Base-by-base conservation (phyloP, 2,888 invertebrate genomes). In the Cancer borealis region DNA sequence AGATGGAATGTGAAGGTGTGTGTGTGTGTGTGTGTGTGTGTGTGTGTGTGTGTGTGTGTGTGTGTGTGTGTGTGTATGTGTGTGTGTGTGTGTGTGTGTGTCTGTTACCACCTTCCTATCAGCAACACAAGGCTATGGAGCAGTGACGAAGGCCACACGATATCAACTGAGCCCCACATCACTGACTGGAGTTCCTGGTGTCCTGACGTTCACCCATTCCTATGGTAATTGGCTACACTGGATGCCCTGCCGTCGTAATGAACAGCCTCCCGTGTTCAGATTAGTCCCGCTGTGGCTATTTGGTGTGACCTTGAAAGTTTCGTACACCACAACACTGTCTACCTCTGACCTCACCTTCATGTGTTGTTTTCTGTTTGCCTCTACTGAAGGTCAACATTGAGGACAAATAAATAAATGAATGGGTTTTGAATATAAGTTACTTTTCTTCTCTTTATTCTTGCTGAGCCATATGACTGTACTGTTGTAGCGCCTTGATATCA, bases 31-130 rank as follows among this genome's bases (percentile, higher is more conserved):
- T 49, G 49, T 49, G 49, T 49, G 49, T 49, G 49, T 49, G 49
- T 66, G 60, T 66, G 60, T 66, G 60, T 66, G 60, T 66, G 60
- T 66, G 60, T 66, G 60, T 66, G 60, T 66, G 60, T 66, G 60
- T 66, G 60, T 66, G 60, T 66, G 60, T 66, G 60, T 66, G 60
- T 66, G 60, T 66, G 60, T 66, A 21, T 66, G 60, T 66, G 60
- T 66, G 60, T 66, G 60, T 66, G 60, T 66, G 60, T 66, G 60
- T 66, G 60, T 66, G 60, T 66, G 66, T 66, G 66, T n/a, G 5
- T n/a, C 2, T 66, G n/a, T n/a, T 21, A 6, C 1, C 21, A 21
- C 21, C 6, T n/a, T n/a, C 66, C 66, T n/a, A 66, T 66, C n/a
- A 66, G 66, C 66, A 66, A 66, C n/a, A 66, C 66, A 66, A 66